Evolutionary conservation across 2,113 vertebrate genomes (phyloP), one percentile per base, ranked within the genome.

Genomic region (Pelusios castaneus): DNA sequence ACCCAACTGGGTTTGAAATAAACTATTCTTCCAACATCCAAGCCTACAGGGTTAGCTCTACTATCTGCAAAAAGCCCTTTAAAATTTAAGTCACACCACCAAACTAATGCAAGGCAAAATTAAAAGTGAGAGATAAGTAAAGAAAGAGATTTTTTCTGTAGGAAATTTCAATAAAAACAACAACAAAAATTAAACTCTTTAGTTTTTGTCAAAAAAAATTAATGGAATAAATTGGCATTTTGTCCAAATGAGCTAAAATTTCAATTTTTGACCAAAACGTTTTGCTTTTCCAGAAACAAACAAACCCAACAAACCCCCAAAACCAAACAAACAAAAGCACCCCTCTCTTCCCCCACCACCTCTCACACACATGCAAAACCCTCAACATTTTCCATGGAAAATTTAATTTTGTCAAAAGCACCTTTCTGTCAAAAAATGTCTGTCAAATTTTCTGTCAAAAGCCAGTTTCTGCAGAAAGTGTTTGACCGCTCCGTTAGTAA

Each of bases 151-250:
- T 84, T 41, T 4, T 5, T 2, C 55, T 77, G 89, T 80, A 77
- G n/a, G 80, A 92, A 93, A 87, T 80, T 17, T 67, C 41, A 88
- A 14, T 85, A 38, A 56, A 94, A 94, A 73, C 4, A 78, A 86
- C n/a, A 58, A 58, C 27, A 60, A 60, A 60, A n/a, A n/a, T n/a
- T 19, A 88, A 88, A 77, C n/a, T 9, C 3, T 21, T 86, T 67
- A 4, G 12, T 88, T 70, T 70, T 70, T n/a, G 17, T 70, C 17
- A 10, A 38, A n/a, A 67, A n/a, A n/a, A n/a, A n/a, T 70, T 70
- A 34, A 70, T 22, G 52, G 38, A 75, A 41, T 54, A 84, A 93
- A 67, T 34, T 19, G 6, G 5, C 1, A 79, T 78, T 89, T 89
- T 8, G 89, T 77, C 29, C 17, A 91, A 43, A 94, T 88, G 78